Evolutionary conservation across 2,888 invertebrate genomes (phyloP).

Genomic region (Hedya salicella): DNA sequence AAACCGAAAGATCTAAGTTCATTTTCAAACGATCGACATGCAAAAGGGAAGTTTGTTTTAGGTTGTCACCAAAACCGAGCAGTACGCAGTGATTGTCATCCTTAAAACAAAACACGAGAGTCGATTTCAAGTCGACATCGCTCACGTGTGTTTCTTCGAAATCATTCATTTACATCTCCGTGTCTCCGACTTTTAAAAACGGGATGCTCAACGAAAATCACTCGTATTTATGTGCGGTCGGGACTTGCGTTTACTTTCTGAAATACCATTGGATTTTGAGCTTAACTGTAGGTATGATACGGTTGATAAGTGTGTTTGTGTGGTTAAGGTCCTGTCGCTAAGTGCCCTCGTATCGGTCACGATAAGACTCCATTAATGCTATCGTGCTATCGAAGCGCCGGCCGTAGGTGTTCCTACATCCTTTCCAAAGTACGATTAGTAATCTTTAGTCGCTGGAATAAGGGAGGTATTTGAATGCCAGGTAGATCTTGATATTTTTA

Average conservation of each 20-base stretch:
- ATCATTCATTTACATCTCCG: conserved; percentile 71
- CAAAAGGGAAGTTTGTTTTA: neutral
- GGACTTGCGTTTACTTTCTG: conserved; percentile 37
- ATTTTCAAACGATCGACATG: neutral
- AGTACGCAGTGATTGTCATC: neutral
- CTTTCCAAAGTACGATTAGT: neutral
- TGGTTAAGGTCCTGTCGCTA: conserved; percentile 47
- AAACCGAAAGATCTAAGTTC: neutral
- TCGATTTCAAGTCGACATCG: neutral
- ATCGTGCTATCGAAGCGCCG: conserved; percentile 81
- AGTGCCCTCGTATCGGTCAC: conserved; percentile 62
- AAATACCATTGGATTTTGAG: conserved; percentile 47
- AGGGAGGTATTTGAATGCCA: neutral
- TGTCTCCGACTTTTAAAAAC: conserved; percentile 49
- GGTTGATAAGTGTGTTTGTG: conserved; percentile 42
- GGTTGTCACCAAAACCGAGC: neutral
- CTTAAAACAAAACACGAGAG: conserved; percentile 8
- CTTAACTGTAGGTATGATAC: conserved; percentile 34
- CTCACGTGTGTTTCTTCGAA: conserved; percentile 77
- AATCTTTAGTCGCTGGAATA: neutral
- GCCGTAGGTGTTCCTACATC: conserved; percentile 53
- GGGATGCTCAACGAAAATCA: conserved; percentile 46
- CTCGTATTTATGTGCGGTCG: conserved; percentile 42
- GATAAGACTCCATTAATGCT: conserved; percentile 82
- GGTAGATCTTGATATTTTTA: conserved; percentile 7